phyloP scores from a whole-genome alignment of 1,140 invertebrate genomes.

The Spodoptera litura region DNA sequence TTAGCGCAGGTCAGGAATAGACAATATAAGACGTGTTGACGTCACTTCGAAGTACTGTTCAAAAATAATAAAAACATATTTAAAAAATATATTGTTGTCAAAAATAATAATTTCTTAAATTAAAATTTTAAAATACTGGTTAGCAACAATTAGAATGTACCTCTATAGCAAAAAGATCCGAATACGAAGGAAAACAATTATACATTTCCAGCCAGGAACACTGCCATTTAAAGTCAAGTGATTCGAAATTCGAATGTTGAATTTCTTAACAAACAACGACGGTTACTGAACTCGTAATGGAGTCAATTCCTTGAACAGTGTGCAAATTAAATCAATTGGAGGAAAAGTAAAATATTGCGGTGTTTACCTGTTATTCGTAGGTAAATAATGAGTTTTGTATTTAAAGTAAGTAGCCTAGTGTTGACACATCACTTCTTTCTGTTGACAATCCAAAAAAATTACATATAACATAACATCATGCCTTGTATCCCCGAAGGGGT shows the following conservation, averaged over 20 bases:
- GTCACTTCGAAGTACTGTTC: neutral
- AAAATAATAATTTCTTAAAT: neutral
- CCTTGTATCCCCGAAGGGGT: too few species aligned
- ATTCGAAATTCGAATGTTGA: slow-evolving; percentile 8
- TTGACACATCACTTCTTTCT: too few species aligned
- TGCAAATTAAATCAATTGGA: too few species aligned
- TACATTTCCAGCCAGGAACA: neutral
- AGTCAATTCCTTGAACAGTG: neutral
- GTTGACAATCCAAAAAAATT: too few species aligned
- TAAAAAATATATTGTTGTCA: too few species aligned
- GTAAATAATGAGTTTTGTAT: too few species aligned
- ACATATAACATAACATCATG: too few species aligned
- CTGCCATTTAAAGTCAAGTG: neutral
- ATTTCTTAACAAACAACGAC: slow-evolving; percentile 8
- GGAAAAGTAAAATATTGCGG: too few species aligned
- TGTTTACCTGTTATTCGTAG: too few species aligned
- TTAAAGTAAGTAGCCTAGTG: too few species aligned
- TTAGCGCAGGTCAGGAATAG: neutral
- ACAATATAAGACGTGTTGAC: neutral
- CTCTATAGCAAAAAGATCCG: neutral
- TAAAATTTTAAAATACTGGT: neutral
- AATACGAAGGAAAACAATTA: neutral
- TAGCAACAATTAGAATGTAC: neutral
- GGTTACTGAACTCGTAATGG: slow-evolving; percentile 3
- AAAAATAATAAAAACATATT: too few species aligned